Evolutionary conservation across 2,797 vertebrate genomes (phyloP).

Genomic region (Lophius americanus): DNA sequence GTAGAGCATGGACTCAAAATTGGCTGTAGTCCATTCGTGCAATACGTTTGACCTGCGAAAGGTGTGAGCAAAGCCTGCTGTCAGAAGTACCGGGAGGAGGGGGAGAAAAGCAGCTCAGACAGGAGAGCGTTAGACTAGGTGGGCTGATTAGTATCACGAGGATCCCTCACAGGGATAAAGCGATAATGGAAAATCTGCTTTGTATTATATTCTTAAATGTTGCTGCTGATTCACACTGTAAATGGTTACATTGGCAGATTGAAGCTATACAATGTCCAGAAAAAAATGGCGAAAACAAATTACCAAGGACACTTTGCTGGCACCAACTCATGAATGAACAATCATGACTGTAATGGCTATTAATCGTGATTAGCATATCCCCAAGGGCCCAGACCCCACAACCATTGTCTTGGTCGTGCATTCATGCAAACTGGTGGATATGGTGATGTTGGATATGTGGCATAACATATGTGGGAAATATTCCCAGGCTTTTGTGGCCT

Average conservation of each 20-base stretch:
- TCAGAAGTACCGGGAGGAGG: slow-evolving; percentile 42
- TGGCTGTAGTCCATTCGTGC: slow-evolving; percentile 45
- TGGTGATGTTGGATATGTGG: slow-evolving; percentile 60
- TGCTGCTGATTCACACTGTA: slow-evolving; percentile 49
- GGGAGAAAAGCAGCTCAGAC: slow-evolving; percentile 58
- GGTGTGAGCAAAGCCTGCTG: slow-evolving; percentile 55
- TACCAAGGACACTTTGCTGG: slow-evolving; percentile 33
- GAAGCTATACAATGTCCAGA: slow-evolving; percentile 5
- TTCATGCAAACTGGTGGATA: slow-evolving; percentile 51
- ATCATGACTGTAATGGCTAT: slow-evolving; percentile 48
- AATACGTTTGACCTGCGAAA: slow-evolving; percentile 43
- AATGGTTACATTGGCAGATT: slow-evolving; percentile 29
- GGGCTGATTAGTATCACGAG: slow-evolving; percentile 70
- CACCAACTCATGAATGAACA: slow-evolving; percentile 35
- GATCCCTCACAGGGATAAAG: slow-evolving; percentile 67
- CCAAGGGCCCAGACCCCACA: slow-evolving; percentile 30
- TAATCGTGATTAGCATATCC: slow-evolving; percentile 63
- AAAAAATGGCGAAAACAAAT: slow-evolving; percentile 38
- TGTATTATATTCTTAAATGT: slow-evolving; percentile 62
- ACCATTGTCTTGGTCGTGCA: slow-evolving; percentile 58
- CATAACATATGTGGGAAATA: slow-evolving; percentile 80
- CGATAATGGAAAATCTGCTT: slow-evolving; percentile 66
- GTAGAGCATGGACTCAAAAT: slow-evolving; percentile 43
- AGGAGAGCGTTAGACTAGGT: slow-evolving; percentile 38
- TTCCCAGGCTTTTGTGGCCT: slow-evolving; percentile 63